phyloP scores from a whole-genome alignment of 2,888 invertebrate species.

The Ernsta delagoae region DNA sequence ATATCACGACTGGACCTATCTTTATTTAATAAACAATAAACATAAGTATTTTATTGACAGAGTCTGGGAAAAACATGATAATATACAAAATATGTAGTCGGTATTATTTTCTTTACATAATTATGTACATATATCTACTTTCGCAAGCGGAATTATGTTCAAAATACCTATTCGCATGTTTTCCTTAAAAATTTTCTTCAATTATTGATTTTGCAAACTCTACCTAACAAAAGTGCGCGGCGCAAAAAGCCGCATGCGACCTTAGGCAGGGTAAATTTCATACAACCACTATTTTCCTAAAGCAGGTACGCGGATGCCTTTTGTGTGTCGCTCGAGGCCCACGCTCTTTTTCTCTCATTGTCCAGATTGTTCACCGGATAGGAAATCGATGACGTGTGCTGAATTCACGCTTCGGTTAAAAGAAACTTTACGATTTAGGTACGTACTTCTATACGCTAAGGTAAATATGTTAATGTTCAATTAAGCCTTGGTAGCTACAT shows the following conservation, averaged over 20 bases:
- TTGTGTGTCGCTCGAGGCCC: slow-evolving; percentile 57
- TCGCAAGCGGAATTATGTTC: too few species aligned
- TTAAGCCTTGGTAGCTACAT: too few species aligned
- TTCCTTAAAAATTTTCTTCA: background rate
- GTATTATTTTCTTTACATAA: too few species aligned
- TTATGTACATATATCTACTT: too few species aligned
- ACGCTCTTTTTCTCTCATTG: slow-evolving; percentile 63
- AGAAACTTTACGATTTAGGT: slow-evolving; percentile 18
- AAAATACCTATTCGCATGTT: too few species aligned
- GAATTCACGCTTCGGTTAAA: slow-evolving; percentile 49
- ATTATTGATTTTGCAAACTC: slow-evolving; percentile 46
- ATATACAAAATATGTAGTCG: background rate
- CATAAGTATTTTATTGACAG: too few species aligned
- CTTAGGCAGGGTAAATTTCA: slow-evolving; percentile 47
- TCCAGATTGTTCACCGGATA: slow-evolving; percentile 60
- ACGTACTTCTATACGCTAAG: background rate
- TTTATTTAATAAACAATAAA: background rate
- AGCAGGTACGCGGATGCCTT: slow-evolving; percentile 54
- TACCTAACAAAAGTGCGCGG: slow-evolving; percentile 45
- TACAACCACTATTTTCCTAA: slow-evolving; percentile 56
- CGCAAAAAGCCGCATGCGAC: slow-evolving; percentile 42
- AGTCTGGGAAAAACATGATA: background rate
- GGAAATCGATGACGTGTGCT: slow-evolving; percentile 65
- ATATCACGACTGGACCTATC: background rate
- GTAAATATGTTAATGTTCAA: background rate